Evolutionary conservation across 2,113 vertebrate species (phyloP).

Genomic region (Tenrec ecaudatus): DNA sequence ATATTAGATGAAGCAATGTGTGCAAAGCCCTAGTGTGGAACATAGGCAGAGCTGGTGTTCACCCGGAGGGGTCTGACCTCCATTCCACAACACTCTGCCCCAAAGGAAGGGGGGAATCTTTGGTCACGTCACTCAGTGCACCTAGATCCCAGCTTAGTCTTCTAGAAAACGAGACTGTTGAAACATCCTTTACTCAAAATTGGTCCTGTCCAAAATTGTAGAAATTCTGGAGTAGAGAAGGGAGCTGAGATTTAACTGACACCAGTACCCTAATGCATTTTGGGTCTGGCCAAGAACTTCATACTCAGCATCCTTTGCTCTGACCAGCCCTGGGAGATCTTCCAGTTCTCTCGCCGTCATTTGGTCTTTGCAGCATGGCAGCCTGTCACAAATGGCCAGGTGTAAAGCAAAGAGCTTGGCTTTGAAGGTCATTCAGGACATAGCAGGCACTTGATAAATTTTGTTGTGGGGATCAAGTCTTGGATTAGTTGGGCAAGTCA

Average conservation of each 20-base stretch:
- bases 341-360: background rate
- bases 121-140: no score
- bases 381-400: accelerated
- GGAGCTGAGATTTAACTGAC: background rate
- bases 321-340: background rate
- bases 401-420: background rate
- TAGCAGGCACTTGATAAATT: background rate
- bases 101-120: background rate
- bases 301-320: background rate
- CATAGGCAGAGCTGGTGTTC: background rate
- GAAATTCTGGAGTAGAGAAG: background rate
- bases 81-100: background rate
- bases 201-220: background rate
- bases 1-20: no score
- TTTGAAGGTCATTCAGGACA: background rate
- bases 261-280: background rate
- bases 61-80: accelerated
- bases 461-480: background rate
- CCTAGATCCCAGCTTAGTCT: no score
- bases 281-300: background rate
- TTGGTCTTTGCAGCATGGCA: background rate
- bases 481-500: background rate
- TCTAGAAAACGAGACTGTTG: background rate
- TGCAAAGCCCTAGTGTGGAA: background rate
- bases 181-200: background rate